Evolutionary conservation across 2,888 invertebrate species (phyloP).

Genomic region (Trissoscelio sp.): DNA sequence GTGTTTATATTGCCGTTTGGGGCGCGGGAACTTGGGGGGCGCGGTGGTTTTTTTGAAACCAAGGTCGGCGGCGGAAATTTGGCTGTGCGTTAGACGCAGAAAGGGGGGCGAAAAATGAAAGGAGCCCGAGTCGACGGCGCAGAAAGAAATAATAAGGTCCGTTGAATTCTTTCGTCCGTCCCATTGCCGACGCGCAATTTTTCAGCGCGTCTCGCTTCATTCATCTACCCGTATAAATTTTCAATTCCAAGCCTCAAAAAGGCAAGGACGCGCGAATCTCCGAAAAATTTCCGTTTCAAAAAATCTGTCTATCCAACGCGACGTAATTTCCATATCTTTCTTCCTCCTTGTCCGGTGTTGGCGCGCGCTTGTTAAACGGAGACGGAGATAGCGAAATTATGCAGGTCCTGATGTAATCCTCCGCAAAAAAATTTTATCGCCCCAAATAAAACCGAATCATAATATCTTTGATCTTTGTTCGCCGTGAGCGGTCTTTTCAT

Average conservation of each 20-base stretch:
- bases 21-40: no score
- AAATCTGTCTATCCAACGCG: conserved; percentile 50
- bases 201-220: conserved; percentile 56
- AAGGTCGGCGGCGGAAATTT: no score
- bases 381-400: conserved; percentile 43
- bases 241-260: conserved; percentile 55
- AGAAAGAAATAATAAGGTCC: conserved; percentile 46
- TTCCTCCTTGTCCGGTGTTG: conserved; percentile 23
- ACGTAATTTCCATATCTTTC: conserved; percentile 58
- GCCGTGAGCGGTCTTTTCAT: background rate
- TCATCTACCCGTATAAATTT: conserved; percentile 61
- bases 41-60: no score
- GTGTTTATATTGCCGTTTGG: no score
- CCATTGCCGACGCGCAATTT: conserved; percentile 63
- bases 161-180: conserved; percentile 49
- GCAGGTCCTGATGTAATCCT: conserved; percentile 52
- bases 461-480: conserved; percentile 48
- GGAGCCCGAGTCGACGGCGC: no score
- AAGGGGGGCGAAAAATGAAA: no score
- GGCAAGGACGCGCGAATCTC: conserved; percentile 41
- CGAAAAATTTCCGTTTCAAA: conserved; percentile 59
- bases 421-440: conserved; percentile 13
- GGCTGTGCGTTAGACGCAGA: no score
- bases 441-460: conserved; percentile 18
- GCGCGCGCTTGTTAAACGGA: conserved; percentile 28